Evolutionary conservation across 1,140 invertebrate genomes (phyloP).

Genomic region (Drosophila tropicalis): DNA sequence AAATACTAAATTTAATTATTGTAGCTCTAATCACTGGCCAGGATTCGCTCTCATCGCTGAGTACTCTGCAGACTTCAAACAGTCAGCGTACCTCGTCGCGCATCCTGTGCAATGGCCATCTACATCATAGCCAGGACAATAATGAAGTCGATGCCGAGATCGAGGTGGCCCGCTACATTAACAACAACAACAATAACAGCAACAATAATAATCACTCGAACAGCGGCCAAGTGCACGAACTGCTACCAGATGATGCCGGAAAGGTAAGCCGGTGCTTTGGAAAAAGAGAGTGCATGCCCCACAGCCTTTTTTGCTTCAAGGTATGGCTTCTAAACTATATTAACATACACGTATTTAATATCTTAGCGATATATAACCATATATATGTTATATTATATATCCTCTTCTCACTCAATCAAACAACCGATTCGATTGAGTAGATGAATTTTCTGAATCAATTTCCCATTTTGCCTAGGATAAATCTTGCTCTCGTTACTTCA

Average conservation of each 20-base stretch:
- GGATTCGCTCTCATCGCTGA: constrained; percentile 67
- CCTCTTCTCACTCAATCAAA: not conserved
- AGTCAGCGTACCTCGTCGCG: constrained; percentile 54
- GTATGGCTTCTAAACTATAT: constrained; percentile 85
- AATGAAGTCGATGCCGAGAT: constrained; percentile 40
- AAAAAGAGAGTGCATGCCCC: constrained; percentile 88
- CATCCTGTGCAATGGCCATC: constrained; percentile 62
- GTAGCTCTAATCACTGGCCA: constrained; percentile 63
- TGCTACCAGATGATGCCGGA: constrained; percentile 82
- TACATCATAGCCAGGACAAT: constrained; percentile 43
- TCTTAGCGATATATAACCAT: constrained; percentile 61
- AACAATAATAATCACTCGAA: constrained; percentile 34
- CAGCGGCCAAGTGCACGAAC: constrained; percentile 60
- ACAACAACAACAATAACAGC: constrained; percentile 47
- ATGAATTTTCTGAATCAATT: constrained; percentile 26
- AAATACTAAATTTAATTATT: not conserved
- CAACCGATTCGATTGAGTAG: constrained; percentile 10
- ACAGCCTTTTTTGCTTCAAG: constrained; percentile 90
- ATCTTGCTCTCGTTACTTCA: constrained; percentile 44
- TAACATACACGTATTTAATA: constrained; percentile 83
- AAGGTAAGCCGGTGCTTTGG: constrained; percentile 88
- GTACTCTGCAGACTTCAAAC: constrained; percentile 57
- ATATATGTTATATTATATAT: constrained; percentile 2
- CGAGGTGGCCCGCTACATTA: constrained; percentile 34
- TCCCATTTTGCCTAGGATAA: constrained; percentile 68